These are phyloP conservation scores for Bambusicola thoracicus DNA, from an alignment of 2,113 vertebrate species.

Conservation along the genomic window DNA sequence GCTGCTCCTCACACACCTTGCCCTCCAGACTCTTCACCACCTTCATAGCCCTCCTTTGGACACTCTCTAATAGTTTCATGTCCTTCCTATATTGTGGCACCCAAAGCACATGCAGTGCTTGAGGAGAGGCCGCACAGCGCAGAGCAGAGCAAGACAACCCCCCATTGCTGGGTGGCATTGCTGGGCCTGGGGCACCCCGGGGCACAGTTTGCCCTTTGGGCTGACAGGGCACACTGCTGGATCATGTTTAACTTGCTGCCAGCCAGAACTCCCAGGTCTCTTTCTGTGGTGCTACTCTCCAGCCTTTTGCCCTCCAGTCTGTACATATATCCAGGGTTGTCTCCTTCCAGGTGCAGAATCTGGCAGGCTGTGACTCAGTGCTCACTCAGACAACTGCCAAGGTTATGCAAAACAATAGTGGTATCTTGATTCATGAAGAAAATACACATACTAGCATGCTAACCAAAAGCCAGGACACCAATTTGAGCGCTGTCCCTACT, in stretches of 20 bases:
- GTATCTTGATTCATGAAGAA: neutral
- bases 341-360: neutral
- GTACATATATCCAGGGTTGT: too few relatives aligned
- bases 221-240: too few relatives aligned
- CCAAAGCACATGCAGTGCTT: neutral
- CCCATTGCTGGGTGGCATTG: neutral
- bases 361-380: neutral
- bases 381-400: neutral
- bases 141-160: neutral
- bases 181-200: neutral
- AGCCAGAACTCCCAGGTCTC: too few relatives aligned
- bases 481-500: neutral
- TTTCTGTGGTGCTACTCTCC: too few relatives aligned
- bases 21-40: neutral
- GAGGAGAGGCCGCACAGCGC: neutral
- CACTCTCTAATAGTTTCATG: neutral
- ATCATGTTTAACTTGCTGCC: too few relatives aligned
- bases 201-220: too few relatives aligned
- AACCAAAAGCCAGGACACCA: neutral
- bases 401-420: neutral
- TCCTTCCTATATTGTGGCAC: neutral
- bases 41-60: neutral
- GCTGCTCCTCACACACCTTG: neutral
- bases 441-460: neutral
- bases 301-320: too few relatives aligned